These are phyloP conservation scores for Hiodon alosoides DNA, from an alignment of 2,113 vertebrate species.

Conservation along the genomic window DNA sequence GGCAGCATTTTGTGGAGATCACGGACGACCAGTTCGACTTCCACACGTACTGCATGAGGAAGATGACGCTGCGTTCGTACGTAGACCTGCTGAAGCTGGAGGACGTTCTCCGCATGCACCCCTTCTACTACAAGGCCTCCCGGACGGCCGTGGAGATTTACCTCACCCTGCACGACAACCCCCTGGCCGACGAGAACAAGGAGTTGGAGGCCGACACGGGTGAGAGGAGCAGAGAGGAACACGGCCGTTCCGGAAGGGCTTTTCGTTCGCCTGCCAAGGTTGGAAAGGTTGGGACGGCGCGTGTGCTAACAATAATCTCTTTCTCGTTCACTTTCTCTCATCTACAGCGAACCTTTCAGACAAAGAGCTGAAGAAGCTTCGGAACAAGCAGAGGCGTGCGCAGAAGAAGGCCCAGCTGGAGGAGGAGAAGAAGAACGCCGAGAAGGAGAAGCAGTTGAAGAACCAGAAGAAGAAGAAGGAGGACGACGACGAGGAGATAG, in stretches of 20 bases:
- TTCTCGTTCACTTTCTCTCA: not conserved
- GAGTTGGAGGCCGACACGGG: slow-evolving; percentile 91
- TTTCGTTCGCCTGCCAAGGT: too few relatives aligned
- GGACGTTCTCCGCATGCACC: slow-evolving; percentile 92
- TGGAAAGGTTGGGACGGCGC: not conserved
- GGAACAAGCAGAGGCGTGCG: slow-evolving; percentile 93
- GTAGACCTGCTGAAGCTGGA: slow-evolving; percentile 95
- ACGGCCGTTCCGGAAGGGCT: too few relatives aligned
- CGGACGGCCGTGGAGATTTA: slow-evolving; percentile 92
- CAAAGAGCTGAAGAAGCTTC: slow-evolving; percentile 94
- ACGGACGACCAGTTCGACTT: slow-evolving; percentile 99
- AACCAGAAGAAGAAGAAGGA: slow-evolving; percentile 99
- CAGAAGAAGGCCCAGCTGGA: slow-evolving; percentile 97
- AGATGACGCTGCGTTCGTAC: slow-evolving; percentile 96
- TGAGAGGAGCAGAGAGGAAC: slow-evolving; percentile 42
- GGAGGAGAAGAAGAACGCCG: slow-evolving; percentile 95
- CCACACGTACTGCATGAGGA: slow-evolving; percentile 98
- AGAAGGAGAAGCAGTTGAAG: slow-evolving; percentile 95
- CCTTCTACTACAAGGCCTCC: slow-evolving; percentile 95
- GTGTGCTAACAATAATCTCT: not conserved
- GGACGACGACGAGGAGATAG: slow-evolving; percentile 95
- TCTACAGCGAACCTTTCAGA: slow-evolving; percentile 86
- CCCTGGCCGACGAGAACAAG: slow-evolving; percentile 92
- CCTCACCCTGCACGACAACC: slow-evolving; percentile 94
- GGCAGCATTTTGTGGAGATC: slow-evolving; percentile 97